These are phyloP conservation scores for Nymphalis urticae DNA, from an alignment of 2,888 invertebrate species.

Conservation along the genomic window DNA sequence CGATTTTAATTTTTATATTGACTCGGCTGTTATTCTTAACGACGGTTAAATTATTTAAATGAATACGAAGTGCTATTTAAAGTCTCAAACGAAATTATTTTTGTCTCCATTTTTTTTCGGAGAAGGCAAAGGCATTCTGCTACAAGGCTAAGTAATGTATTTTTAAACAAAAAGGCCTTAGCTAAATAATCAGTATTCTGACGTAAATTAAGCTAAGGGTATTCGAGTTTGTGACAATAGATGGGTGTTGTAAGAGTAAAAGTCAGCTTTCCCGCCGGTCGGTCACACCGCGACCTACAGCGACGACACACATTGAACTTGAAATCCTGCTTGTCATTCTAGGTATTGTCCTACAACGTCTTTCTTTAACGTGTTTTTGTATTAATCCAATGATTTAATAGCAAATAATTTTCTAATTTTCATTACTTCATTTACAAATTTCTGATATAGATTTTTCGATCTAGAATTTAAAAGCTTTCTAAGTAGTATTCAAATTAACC, in stretches of 20 bases:
- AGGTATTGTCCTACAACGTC: slow-evolving; percentile 38
- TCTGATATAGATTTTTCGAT: too few relatives aligned
- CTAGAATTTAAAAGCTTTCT: too few relatives aligned
- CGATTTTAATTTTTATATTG: neutral
- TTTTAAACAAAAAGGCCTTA: too few relatives aligned
- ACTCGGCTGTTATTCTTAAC: neutral
- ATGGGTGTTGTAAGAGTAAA: slow-evolving; percentile 62
- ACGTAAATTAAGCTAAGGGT: slow-evolving; percentile 28
- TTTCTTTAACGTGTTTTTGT: slow-evolving; percentile 23
- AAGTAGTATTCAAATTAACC: too few relatives aligned
- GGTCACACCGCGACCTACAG: slow-evolving; percentile 69
- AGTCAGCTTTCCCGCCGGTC: slow-evolving; percentile 68
- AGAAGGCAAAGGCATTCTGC: too few relatives aligned
- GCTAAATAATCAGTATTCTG: neutral
- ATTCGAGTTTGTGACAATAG: slow-evolving; percentile 49
- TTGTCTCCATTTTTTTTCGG: too few relatives aligned
- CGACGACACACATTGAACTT: slow-evolving; percentile 68
- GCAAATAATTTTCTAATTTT: neutral
- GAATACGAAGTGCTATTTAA: neutral
- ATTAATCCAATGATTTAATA: neutral
- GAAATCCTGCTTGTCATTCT: slow-evolving; percentile 65
- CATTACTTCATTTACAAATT: too few relatives aligned
- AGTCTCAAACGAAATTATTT: neutral
- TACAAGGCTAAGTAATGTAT: too few relatives aligned
- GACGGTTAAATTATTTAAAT: neutral